phyloP scores from a whole-genome alignment of 2,888 invertebrate genomes.

The Agrilus mali region DNA sequence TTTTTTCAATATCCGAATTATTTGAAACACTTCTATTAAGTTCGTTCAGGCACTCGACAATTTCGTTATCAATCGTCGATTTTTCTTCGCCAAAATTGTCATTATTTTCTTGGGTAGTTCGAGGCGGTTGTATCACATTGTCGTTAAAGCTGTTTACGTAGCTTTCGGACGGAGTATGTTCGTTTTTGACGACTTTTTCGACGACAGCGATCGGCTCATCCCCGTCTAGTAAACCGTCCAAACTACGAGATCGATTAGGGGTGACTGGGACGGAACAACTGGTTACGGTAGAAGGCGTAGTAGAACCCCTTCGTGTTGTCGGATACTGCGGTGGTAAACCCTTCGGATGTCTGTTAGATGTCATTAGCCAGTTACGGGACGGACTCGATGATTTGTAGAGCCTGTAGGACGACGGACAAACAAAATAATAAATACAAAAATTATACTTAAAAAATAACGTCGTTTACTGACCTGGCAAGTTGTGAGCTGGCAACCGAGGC shows the following conservation, averaged over 20 bases:
- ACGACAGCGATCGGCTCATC: slow-evolving; percentile 15
- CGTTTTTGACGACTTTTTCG: slow-evolving; percentile 12
- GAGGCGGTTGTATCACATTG: neutral
- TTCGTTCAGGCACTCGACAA: slow-evolving; percentile 1
- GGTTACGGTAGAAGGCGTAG: slow-evolving; percentile 25
- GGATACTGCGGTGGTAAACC: slow-evolving; percentile 31
- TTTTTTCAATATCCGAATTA: slow-evolving; percentile 18
- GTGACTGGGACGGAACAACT: slow-evolving; percentile 17
- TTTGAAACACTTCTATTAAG: slow-evolving; percentile 15
- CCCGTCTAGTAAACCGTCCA: slow-evolving; percentile 47
- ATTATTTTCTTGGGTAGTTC: slow-evolving; percentile 14
- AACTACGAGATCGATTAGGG: slow-evolving; percentile 46
- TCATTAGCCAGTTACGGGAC: slow-evolving; percentile 45
- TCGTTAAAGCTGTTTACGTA: slow-evolving; percentile 24
- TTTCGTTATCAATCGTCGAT: slow-evolving; percentile 20
- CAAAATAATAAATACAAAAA: no score
- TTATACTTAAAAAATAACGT: no score
- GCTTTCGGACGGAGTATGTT: slow-evolving; percentile 28
- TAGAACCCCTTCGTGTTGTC: slow-evolving; percentile 32
- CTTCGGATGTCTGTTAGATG: slow-evolving; percentile 24
- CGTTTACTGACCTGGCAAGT: slow-evolving; percentile 16
- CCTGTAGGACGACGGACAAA: no score
- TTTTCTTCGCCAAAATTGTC: slow-evolving; percentile 27
- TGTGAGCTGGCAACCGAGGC: slow-evolving; percentile 34
- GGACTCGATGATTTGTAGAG: slow-evolving; percentile 55